Percentiles rank a stretch among this genome's conserved stretches.
Conservation (phyloP, 2,113 vertebrate genomes). For the Neogobius melanostomus region DNA sequence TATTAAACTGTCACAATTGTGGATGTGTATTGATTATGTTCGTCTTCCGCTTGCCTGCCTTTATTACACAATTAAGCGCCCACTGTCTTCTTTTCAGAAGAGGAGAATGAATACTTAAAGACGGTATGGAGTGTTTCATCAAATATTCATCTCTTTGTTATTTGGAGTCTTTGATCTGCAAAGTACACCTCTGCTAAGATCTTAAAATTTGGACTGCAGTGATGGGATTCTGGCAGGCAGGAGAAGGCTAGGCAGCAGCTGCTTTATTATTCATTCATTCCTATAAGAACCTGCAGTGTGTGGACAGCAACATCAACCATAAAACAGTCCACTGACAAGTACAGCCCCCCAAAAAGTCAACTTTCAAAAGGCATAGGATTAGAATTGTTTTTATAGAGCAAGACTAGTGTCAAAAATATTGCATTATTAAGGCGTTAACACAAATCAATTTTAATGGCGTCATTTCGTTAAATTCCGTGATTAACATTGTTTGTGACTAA, state of each 20-base stretch:
- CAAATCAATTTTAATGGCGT: too few relatives aligned
- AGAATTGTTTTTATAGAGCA: too few relatives aligned
- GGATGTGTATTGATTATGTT: not conserved
- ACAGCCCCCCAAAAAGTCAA: not conserved
- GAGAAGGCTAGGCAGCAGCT: not conserved
- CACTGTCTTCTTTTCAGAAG: not conserved
- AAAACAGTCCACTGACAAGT: slow-evolving; percentile 1
- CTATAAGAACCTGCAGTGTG: not conserved
- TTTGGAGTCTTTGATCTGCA: slow-evolving; percentile 22
- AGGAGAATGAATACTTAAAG: not conserved
- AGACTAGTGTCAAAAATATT: too few relatives aligned
- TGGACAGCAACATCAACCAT: not conserved
- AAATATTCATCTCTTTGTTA: slow-evolving; percentile 19
- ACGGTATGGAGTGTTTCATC: not conserved
- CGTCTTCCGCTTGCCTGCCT: not conserved
- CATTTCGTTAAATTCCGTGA: too few relatives aligned
- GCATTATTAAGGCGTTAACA: too few relatives aligned
- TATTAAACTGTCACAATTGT: not conserved
- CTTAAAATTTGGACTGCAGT: not conserved
- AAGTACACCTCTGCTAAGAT: slow-evolving; percentile 11
- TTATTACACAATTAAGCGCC: not conserved
- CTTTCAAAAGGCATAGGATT: not conserved
- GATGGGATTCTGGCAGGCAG: not conserved
- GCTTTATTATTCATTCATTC: not conserved
- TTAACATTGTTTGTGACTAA: too few relatives aligned